Evolutionary conservation across 2,113 vertebrate genomes (phyloP).

Genomic region (Vombatus ursinus): DNA sequence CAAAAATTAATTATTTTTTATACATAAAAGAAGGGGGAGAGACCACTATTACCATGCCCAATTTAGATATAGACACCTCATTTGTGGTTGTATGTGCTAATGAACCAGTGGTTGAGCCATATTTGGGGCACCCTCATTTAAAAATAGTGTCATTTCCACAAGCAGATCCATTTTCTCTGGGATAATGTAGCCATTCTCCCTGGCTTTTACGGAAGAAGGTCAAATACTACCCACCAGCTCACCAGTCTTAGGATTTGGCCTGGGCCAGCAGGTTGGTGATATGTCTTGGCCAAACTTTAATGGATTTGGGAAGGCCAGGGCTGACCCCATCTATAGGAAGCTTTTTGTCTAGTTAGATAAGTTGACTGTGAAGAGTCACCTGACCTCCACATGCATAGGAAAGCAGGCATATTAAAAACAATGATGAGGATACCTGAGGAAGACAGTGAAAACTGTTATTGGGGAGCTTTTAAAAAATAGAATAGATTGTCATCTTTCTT

Average conservation of each 20-base stretch:
- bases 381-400: not conserved
- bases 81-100: not conserved
- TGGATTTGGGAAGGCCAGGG: not conserved
- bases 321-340: not conserved
- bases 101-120: slow-evolving; percentile 22
- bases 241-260: not conserved
- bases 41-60: not conserved
- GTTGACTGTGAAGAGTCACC: not conserved
- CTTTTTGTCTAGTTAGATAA: not conserved
- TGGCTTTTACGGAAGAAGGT: not conserved
- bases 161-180: not conserved
- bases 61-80: slow-evolving; percentile 24
- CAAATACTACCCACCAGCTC: not conserved
- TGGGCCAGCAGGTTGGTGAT: not conserved
- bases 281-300: not conserved
- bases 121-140: slow-evolving; percentile 16
- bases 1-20: not conserved
- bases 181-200: not conserved
- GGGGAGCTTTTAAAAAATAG: not conserved
- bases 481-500: not conserved
- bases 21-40: not conserved
- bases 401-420: not conserved
- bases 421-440: not conserved
- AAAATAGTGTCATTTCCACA: not conserved
- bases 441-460: not conserved